phyloP scores from a whole-genome alignment of 2,888 invertebrate genomes.

The Netelia fuscicornis region DNA sequence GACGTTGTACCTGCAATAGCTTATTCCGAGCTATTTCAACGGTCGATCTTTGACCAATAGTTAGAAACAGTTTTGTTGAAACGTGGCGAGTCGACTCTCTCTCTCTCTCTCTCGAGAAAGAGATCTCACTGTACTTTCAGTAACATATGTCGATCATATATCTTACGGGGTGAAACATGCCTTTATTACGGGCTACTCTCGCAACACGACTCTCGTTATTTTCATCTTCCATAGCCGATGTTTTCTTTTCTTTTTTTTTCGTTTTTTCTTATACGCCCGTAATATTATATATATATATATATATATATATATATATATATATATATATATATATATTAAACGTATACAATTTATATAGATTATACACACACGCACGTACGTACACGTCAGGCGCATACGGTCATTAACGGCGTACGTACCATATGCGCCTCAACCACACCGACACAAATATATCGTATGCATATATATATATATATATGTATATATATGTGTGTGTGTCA shows the following conservation, averaged over 20 bases:
- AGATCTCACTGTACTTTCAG: constrained; percentile 1
- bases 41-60: too few species aligned
- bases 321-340: neutral
- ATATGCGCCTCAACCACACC: neutral
- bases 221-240: neutral
- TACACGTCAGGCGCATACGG: neutral
- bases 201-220: neutral
- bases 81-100: constrained; percentile 2
- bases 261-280: neutral
- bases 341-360: neutral
- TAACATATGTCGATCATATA: too few species aligned
- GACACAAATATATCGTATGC: neutral
- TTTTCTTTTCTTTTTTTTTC: neutral
- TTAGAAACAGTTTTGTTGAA: neutral
- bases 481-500: neutral
- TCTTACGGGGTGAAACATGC: too few species aligned
- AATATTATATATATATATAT: neutral
- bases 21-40: too few species aligned
- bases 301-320: neutral
- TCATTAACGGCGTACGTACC: neutral
- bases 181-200: too few species aligned
- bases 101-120: neutral
- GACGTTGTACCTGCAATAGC: too few species aligned
- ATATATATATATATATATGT: neutral
- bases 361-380: neutral